These are phyloP conservation scores for Hypomecis punctinalis DNA, from an alignment of 2,888 invertebrate genomes.

Conservation along the genomic window DNA sequence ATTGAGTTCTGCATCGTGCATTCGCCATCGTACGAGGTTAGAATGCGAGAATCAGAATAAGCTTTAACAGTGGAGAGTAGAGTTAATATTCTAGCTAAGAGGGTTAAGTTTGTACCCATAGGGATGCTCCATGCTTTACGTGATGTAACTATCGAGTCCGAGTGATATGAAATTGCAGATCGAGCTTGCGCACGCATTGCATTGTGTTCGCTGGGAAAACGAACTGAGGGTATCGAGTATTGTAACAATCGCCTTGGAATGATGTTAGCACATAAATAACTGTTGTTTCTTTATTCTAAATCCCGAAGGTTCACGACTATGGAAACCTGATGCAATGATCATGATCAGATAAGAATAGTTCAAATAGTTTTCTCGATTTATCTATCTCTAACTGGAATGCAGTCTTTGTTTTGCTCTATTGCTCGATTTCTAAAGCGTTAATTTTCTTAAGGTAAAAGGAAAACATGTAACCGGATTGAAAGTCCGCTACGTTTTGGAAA, in stretches of 20 bases:
- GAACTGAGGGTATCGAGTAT: constrained; percentile 46
- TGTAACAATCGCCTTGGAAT: constrained; percentile 53
- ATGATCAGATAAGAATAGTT: constrained; percentile 3
- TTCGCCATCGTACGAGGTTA: constrained; percentile 57
- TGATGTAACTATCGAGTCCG: constrained; percentile 77
- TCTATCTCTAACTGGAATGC: too few species aligned
- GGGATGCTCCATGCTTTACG: constrained; percentile 66
- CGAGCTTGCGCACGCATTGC: constrained; percentile 55
- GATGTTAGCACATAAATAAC: constrained; percentile 52
- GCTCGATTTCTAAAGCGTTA: too few species aligned
- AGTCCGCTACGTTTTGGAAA: too few species aligned
- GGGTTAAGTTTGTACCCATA: constrained; percentile 48
- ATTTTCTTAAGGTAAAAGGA: too few species aligned
- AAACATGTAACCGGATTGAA: too few species aligned
- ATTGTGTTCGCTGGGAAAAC: constrained; percentile 65
- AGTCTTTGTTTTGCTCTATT: too few species aligned
- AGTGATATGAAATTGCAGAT: constrained; percentile 68
- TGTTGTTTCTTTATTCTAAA: constrained; percentile 51
- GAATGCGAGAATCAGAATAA: constrained; percentile 49
- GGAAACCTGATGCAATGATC: constrained; percentile 32
- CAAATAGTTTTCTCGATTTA: background rate
- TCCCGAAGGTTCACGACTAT: constrained; percentile 43
- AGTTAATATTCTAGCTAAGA: constrained; percentile 47
- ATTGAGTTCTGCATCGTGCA: constrained; percentile 56
- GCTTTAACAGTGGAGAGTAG: constrained; percentile 52